Conservation (phyloP, 2,113 vertebrate genomes). For the Colinus virginianus region DNA sequence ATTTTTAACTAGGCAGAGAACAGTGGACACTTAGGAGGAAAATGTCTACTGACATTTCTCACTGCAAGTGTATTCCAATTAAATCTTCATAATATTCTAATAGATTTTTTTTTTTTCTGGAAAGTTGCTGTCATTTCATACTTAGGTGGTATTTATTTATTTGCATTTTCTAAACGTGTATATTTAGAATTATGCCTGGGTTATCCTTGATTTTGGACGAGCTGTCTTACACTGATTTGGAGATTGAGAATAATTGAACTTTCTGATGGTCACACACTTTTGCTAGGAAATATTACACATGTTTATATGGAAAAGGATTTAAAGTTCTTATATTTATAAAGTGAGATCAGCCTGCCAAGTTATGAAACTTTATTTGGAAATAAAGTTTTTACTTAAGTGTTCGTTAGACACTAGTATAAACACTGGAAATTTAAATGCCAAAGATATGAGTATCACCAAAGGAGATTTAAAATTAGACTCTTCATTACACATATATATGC, state of each 20-base stretch:
- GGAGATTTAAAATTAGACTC: slow-evolving; percentile 21
- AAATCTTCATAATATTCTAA: background rate
- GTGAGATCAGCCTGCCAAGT: slow-evolving; percentile 52
- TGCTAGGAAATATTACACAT: slow-evolving; percentile 54
- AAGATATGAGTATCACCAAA: slow-evolving; percentile 34
- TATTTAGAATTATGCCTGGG: slow-evolving; percentile 26
- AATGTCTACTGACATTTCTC: background rate
- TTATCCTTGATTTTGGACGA: slow-evolving; percentile 10
- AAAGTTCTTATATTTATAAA: slow-evolving; percentile 55
- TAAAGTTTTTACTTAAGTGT: slow-evolving; percentile 53
- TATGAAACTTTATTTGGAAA: slow-evolving; percentile 75
- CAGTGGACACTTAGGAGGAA: background rate
- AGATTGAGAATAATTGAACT: slow-evolving; percentile 57
- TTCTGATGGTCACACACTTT: slow-evolving; percentile 54
- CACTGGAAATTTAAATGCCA: slow-evolving; percentile 58
- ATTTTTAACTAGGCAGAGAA: background rate
- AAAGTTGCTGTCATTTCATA: background rate
- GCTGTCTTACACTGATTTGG: slow-evolving; percentile 54
- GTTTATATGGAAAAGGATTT: slow-evolving; percentile 69
- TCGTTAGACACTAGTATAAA: slow-evolving; percentile 41
- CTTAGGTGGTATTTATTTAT: background rate
- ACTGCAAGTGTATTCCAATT: background rate
- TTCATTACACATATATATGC: slow-evolving; percentile 35
- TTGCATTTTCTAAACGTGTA: slow-evolving; percentile 10
- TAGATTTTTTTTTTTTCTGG: background rate